These are phyloP conservation scores for Zele albiditarsus DNA, from an alignment of 2,888 invertebrate genomes.

Conservation along the genomic window DNA sequence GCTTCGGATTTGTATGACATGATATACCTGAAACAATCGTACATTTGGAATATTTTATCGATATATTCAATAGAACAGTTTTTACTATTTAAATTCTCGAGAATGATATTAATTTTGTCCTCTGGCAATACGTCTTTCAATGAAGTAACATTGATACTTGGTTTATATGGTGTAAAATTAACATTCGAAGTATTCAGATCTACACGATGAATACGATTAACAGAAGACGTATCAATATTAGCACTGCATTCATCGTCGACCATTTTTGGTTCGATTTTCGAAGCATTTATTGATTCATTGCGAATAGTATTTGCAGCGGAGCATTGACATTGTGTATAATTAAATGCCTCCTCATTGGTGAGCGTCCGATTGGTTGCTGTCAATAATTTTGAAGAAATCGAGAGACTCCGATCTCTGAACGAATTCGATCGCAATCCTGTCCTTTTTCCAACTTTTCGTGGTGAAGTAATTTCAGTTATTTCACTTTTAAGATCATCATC, in stretches of 20 bases:
- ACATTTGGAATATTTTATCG: conserved; percentile 58
- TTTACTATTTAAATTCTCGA: conserved; percentile 57
- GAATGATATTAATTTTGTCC: conserved; percentile 58
- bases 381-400: conserved; percentile 8
- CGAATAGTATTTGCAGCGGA: neutral
- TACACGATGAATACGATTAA: neutral
- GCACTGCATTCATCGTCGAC: neutral
- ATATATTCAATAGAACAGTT: conserved; percentile 60
- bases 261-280: neutral
- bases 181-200: conserved; percentile 10
- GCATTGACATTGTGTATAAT: conserved; percentile 9
- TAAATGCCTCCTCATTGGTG: conserved; percentile 23
- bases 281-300: neutral
- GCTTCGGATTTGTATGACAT: conserved; percentile 47
- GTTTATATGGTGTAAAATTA: neutral
- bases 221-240: neutral
- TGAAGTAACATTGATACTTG: conserved; percentile 17
- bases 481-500: conserved; percentile 66
- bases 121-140: conserved; percentile 56
- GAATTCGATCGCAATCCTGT: conserved; percentile 28
- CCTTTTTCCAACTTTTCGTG: neutral
- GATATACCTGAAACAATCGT: conserved; percentile 59
- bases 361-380: neutral
- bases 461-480: conserved; percentile 55
- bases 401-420: conserved; percentile 16